These are phyloP conservation scores for Diplolepis rosae DNA, from an alignment of 2,888 invertebrate genomes.

Conservation along the genomic window DNA sequence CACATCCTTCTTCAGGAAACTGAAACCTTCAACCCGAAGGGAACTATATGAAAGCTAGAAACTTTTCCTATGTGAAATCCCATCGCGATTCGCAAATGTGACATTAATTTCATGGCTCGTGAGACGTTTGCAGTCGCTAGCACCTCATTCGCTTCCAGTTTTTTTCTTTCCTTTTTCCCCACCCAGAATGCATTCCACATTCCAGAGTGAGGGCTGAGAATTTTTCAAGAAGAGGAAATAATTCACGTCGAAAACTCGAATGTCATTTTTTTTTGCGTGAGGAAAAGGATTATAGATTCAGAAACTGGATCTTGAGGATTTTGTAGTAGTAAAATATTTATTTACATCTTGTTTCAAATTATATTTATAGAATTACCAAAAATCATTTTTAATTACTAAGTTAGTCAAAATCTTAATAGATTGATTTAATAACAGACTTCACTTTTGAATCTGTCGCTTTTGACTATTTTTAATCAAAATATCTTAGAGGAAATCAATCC, in stretches of 20 bases:
- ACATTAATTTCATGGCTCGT: constrained; percentile 8
- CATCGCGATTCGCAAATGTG: constrained; percentile 5
- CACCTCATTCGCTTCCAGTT: neutral
- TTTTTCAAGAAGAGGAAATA: neutral
- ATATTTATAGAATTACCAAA: no score
- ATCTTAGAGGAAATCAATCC: no score
- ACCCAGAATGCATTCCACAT: neutral
- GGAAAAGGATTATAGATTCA: neutral
- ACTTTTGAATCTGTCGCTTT: no score
- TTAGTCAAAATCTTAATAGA: no score
- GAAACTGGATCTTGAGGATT: no score
- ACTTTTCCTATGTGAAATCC: neutral
- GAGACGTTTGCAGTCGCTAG: neutral
- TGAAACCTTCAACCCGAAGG: neutral
- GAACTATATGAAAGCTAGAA: neutral
- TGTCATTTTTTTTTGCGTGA: neutral
- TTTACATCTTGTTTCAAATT: no score
- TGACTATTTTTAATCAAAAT: no score
- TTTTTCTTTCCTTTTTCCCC: neutral
- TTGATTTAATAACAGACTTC: no score
- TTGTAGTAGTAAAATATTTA: no score
- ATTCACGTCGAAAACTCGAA: neutral
- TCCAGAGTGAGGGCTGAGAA: neutral
- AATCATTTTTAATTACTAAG: no score
- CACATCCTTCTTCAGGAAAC: neutral